A percentile compares a stretch with the other conserved stretches of the same genome.
Conservation (phyloP, 2,113 vertebrate species). For the Alouatta palliata region DNA sequence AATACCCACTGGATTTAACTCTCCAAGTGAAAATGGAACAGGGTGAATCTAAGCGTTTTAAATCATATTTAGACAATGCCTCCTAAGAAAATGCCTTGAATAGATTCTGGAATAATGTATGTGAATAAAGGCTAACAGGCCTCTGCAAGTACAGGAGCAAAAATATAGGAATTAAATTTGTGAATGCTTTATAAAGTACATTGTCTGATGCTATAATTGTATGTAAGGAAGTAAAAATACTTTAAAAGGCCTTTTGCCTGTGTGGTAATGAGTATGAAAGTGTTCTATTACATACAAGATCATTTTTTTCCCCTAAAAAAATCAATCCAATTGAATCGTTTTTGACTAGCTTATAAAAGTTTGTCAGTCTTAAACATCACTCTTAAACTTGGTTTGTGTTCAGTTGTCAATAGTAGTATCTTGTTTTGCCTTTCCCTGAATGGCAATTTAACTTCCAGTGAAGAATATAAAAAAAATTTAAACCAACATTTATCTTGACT, state of each 20-base stretch:
- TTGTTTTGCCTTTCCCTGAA: constrained; percentile 23
- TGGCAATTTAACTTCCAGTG: neutral
- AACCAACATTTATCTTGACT: constrained; percentile 37
- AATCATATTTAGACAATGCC: neutral
- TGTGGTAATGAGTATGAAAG: constrained; percentile 23
- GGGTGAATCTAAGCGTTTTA: neutral
- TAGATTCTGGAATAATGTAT: constrained; percentile 8
- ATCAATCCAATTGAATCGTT: constrained; percentile 22
- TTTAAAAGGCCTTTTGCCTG: neutral
- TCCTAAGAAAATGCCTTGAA: constrained; percentile 9
- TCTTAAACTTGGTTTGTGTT: constrained; percentile 18
- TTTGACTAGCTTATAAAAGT: constrained; percentile 18
- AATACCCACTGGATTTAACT: neutral
- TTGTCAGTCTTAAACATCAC: constrained; percentile 1
- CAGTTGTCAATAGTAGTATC: constrained; percentile 3
- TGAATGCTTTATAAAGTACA: neutral
- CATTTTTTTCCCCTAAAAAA: constrained; percentile 43
- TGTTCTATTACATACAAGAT: neutral
- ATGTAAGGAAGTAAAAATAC: constrained; percentile 48
- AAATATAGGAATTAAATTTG: constrained; percentile 6
- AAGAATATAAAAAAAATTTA: constrained; percentile 31
- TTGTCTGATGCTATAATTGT: constrained; percentile 32
- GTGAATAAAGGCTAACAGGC: neutral
- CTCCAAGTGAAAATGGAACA: neutral
- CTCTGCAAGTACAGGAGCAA: neutral